Percentiles rank a stretch among this genome's conserved stretches.
These are phyloP conservation scores for Morpho deidamia DNA, from an alignment of 2,888 invertebrate genomes.

Conservation along the genomic window DNA sequence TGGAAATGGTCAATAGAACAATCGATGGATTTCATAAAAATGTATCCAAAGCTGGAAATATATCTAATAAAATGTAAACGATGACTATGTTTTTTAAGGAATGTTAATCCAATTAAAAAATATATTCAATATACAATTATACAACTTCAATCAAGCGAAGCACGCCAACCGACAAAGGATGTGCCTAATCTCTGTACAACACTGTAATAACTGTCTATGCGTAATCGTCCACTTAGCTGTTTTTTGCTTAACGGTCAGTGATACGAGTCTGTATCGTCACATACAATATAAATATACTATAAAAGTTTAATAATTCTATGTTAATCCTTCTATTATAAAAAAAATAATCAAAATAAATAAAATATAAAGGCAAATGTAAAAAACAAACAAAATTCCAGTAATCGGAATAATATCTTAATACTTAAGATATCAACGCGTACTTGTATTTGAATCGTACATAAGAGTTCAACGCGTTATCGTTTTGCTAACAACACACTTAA, in stretches of 20 bases:
- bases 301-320: background rate
- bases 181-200: slow-evolving; percentile 1
- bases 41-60: too few species aligned
- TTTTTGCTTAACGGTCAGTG: slow-evolving; percentile 1
- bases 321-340: background rate
- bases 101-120: too few species aligned
- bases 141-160: too few species aligned
- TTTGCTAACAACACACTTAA: too few species aligned
- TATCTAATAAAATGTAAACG: too few species aligned
- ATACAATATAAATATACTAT: slow-evolving; percentile 1
- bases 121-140: too few species aligned
- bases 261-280: slow-evolving; percentile 11
- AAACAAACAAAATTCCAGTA: background rate
- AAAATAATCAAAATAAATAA: background rate
- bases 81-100: too few species aligned
- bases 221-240: slow-evolving; percentile 9
- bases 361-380: too few species aligned
- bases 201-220: slow-evolving; percentile 5
- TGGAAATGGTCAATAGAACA: too few species aligned
- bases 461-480: slow-evolving; percentile 26
- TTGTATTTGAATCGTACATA: slow-evolving; percentile 8
- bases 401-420: background rate
- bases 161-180: background rate
- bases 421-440: slow-evolving; percentile 3
- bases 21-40: too few species aligned